These are phyloP conservation scores for Equus przewalskii DNA, from an alignment of 2,113 vertebrate genomes.

Conservation along the genomic window DNA sequence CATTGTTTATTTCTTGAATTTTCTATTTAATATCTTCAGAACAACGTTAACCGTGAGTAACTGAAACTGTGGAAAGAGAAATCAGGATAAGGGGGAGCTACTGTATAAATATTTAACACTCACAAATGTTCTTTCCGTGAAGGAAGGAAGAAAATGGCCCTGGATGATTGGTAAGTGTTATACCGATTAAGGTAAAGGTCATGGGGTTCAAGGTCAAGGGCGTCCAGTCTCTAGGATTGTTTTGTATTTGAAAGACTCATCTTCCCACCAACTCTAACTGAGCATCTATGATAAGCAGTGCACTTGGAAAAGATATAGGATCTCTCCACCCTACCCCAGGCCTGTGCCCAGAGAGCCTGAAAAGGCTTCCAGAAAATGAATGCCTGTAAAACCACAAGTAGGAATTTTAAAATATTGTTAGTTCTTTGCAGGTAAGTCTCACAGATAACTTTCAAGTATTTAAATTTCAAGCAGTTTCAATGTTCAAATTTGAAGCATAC, in stretches of 20 bases:
- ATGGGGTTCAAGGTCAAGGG: fast-evolving
- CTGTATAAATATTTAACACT: fast-evolving
- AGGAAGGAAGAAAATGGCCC: not conserved
- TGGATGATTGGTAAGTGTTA: fast-evolving
- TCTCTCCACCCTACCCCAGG: fast-evolving
- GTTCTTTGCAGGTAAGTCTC: not conserved
- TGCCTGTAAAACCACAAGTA: not conserved
- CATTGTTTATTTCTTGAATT: no score
- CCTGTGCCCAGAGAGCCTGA: fast-evolving
- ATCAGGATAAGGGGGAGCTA: no score
- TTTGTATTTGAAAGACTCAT: fast-evolving
- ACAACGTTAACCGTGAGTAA: no score
- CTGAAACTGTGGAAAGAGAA: no score
- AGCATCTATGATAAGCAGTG: not conserved
- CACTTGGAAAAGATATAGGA: fast-evolving
- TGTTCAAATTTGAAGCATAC: no score
- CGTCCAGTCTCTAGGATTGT: fast-evolving
- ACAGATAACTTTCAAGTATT: no score
- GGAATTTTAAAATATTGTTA: not conserved
- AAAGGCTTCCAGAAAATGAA: no score
- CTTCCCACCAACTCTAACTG: fast-evolving
- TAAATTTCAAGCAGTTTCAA: not conserved
- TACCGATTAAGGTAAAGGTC: fast-evolving
- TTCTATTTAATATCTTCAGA: no score
- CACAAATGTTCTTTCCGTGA: fast-evolving